These are phyloP conservation scores for Polyodon spathula DNA, from an alignment of 2,113 vertebrate genomes.

Conservation along the genomic window DNA sequence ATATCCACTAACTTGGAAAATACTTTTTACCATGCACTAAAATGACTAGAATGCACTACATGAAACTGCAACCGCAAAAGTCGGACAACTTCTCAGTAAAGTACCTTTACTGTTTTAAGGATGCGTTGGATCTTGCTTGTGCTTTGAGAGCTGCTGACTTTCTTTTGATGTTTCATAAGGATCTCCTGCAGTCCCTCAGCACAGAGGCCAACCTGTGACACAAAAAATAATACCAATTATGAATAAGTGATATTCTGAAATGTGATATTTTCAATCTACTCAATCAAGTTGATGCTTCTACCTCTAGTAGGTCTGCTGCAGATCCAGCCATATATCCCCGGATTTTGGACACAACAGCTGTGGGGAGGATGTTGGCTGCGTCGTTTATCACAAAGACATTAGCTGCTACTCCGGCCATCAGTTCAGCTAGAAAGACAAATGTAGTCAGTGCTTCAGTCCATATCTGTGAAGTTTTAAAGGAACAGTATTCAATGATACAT, in stretches of 20 bases:
- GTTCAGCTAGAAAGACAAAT: constrained; percentile 38
- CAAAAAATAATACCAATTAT: constrained; percentile 3
- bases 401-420: constrained; percentile 62
- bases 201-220: constrained; percentile 53
- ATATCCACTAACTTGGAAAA: too few species aligned
- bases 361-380: constrained; percentile 58
- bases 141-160: constrained; percentile 30
- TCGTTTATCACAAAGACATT: constrained; percentile 64
- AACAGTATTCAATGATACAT: too few species aligned
- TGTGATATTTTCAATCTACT: not conserved
- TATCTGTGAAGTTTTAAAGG: too few species aligned
- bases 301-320: constrained; percentile 67
- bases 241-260: not conserved
- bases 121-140: constrained; percentile 63
- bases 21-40: too few species aligned
- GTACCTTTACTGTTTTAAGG: constrained; percentile 56
- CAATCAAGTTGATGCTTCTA: constrained; percentile 26
- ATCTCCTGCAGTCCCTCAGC: constrained; percentile 66
- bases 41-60: too few species aligned
- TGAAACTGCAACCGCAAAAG: not conserved
- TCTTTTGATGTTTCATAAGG: constrained; percentile 43
- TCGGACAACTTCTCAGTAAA: not conserved
- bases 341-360: constrained; percentile 54
- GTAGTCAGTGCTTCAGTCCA: not conserved
- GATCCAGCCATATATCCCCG: constrained; percentile 54